These are phyloP conservation scores for Zaprionus vittiger DNA, from an alignment of 1,140 invertebrate species.

Conservation along the genomic window DNA sequence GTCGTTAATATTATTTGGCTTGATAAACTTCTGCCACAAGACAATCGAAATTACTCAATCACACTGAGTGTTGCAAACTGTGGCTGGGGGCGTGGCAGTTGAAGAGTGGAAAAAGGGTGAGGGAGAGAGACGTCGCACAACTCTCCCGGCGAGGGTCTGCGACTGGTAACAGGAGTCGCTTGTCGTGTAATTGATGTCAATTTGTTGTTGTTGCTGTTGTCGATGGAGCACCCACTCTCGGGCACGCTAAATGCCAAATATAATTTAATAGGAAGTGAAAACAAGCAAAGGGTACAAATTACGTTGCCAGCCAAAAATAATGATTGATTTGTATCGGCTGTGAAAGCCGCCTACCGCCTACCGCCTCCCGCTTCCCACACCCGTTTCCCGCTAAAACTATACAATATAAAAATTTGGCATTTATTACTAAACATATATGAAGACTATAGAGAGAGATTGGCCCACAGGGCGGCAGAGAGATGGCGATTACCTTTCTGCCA, in stretches of 20 bases:
- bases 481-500: constrained; percentile 43
- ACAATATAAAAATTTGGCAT: constrained; percentile 51
- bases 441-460: not conserved
- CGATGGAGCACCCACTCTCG: constrained; percentile 64
- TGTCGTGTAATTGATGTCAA: constrained; percentile 79
- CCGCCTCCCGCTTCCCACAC: not conserved
- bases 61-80: constrained; percentile 41
- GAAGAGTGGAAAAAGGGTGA: constrained; percentile 1
- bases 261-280: constrained; percentile 83
- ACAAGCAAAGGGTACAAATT: constrained; percentile 80
- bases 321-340: constrained; percentile 81
- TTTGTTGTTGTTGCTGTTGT: constrained; percentile 47
- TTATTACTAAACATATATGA: constrained; percentile 51
- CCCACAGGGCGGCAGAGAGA: not conserved
- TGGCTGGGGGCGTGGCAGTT: constrained; percentile 10
- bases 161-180: constrained; percentile 65
- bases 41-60: constrained; percentile 83
- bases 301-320: constrained; percentile 63
- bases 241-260: constrained; percentile 79
- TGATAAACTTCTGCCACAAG: constrained; percentile 83
- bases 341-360: constrained; percentile 49
- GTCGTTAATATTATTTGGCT: constrained; percentile 82
- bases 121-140: constrained; percentile 56
- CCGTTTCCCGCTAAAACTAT: not conserved
- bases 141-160: not conserved